These are phyloP conservation scores for Dione vanillae DNA, from an alignment of 2,888 invertebrate species.

Conservation along the genomic window DNA sequence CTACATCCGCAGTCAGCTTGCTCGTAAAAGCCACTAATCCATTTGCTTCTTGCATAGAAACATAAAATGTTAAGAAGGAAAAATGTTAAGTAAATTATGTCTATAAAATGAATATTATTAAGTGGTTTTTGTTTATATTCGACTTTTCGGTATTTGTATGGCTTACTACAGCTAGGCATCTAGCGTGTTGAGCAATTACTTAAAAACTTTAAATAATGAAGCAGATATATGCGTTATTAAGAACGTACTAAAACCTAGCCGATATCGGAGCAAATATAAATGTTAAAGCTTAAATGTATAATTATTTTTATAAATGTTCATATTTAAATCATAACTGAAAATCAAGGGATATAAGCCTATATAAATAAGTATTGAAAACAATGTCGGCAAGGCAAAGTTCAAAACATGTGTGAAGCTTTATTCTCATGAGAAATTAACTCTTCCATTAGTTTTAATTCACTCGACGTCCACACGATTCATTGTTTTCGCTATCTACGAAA, in stretches of 20 bases:
- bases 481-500: constrained; percentile 63
- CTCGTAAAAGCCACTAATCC: constrained; percentile 56
- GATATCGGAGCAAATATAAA: no score
- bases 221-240: no score
- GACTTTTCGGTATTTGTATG: no score
- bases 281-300: neutral
- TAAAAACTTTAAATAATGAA: no score
- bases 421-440: constrained; percentile 83
- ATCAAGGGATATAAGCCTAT: constrained; percentile 30
- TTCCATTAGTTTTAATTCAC: constrained; percentile 84
- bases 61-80: constrained; percentile 33
- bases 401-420: constrained; percentile 63
- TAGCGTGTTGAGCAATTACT: no score
- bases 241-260: no score
- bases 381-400: constrained; percentile 64
- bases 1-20: constrained; percentile 49
- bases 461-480: constrained; percentile 66
- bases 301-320: neutral
- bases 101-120: constrained; percentile 25
- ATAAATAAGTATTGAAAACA: constrained; percentile 51
- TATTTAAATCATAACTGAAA: constrained; percentile 14
- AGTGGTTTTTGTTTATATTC: no score
- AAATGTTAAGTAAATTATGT: constrained; percentile 32
- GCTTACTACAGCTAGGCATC: no score
- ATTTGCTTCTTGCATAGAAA: constrained; percentile 48